Evolutionary conservation across 2,797 vertebrate species (phyloP), one percentile per base, ranked within the genome.

Genomic region (Typhlichthys subterraneus): DNA sequence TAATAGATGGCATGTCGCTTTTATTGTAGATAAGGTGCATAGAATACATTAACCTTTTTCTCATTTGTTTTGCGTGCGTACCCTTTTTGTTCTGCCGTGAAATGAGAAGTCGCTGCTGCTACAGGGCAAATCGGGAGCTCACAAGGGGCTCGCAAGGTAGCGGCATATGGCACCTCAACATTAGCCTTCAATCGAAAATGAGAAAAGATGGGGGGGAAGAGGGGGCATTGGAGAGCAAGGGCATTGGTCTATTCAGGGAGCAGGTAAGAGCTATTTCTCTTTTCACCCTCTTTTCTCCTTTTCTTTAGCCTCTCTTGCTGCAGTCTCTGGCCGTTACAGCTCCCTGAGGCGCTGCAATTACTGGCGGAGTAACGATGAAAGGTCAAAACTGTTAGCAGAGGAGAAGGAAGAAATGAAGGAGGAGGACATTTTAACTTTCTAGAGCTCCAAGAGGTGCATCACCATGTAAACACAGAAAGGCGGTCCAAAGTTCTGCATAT

Each of bases 31-130:
- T 88, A 82, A 87, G 76, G 75, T 79, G 58, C 80, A 75, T 63
- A 70, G 87, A 91, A 90, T 84, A 76, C 69, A 85, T 89, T 90
- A 89, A 91, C 87, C 88, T 90, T 91, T 87, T 63, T 59, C 67
- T 85, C 77, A 62, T 88, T 88, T 88, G 79, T 87, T 87, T 82
- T 81, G 17, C 67, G 52, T 64, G 62, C 76, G 68, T 65, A 72
- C 67, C 61, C 59, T 75, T 84, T 87, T 83, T 77, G 69, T 79
- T 84, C 72, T 72, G 56, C 53, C 5, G 12, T 64, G 69, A 81
- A 87, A 85, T 83, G 82, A 77, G 50, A 45, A 12, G 76, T 62
- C 59, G 58, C 53, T 4, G 53, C 55, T 1, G 75, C 87, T 69
- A 66, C 57, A 0, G 78, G 83, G 75, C 71, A 69, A 73, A 59